phyloP scores from a whole-genome alignment of 2,113 vertebrate genomes.

The Clupea harengus region DNA sequence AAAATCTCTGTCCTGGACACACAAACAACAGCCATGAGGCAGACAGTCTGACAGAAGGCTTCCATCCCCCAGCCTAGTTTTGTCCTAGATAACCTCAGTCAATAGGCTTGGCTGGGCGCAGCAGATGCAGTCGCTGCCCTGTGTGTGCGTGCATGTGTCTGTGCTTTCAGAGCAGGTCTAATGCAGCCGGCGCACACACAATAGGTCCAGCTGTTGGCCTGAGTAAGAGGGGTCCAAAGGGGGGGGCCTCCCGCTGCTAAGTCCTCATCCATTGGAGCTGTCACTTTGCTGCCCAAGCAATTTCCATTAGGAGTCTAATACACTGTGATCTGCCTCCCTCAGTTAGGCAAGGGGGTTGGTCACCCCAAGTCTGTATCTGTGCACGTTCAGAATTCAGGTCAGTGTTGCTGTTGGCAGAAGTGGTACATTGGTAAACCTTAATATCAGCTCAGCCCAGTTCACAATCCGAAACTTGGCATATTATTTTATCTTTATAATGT shows the following conservation, averaged over 20 bases:
- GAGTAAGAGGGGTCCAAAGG: slow-evolving; percentile 32
- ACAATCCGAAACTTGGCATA: no score
- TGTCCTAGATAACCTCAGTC: slow-evolving; percentile 17
- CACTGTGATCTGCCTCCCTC: not conserved
- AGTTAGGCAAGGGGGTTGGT: not conserved
- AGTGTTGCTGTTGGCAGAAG: not conserved
- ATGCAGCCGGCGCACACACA: slow-evolving; percentile 46
- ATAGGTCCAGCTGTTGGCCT: slow-evolving; percentile 55
- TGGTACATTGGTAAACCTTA: not conserved
- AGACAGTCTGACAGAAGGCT: not conserved
- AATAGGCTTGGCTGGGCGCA: slow-evolving; percentile 54
- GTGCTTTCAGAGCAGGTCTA: slow-evolving; percentile 34
- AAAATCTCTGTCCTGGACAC: not conserved
- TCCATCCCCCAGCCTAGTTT: slow-evolving; percentile 18
- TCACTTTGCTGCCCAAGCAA: slow-evolving; percentile 60
- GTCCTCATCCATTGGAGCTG: slow-evolving; percentile 57
- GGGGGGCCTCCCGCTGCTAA: slow-evolving; percentile 56
- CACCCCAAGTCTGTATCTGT: not conserved
- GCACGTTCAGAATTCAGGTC: not conserved
- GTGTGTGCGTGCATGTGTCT: slow-evolving; percentile 40
- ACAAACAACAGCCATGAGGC: not conserved
- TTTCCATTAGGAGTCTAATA: slow-evolving; percentile 57
- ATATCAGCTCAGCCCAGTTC: not conserved
- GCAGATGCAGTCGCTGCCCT: slow-evolving; percentile 55
- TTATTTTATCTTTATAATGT: not conserved